Percentiles rank a stretch among this genome's conserved stretches.
phyloP scores from a whole-genome alignment of 2,113 vertebrate genomes.

The Hyperoodon ampullatus region DNA sequence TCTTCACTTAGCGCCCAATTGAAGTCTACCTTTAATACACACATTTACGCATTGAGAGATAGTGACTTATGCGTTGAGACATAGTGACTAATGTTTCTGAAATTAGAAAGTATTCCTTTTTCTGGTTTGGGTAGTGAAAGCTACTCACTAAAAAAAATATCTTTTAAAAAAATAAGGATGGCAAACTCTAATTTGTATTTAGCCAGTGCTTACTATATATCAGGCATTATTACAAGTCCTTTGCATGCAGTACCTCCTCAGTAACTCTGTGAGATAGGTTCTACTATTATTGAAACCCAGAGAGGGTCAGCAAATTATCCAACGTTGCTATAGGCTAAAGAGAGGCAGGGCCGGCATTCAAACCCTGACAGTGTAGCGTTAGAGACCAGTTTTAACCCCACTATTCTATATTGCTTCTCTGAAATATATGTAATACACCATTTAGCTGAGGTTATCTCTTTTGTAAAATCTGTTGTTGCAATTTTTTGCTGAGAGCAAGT shows the following conservation, averaged over 20 bases:
- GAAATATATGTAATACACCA: background rate
- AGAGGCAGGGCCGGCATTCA: background rate
- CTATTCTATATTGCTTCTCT: background rate
- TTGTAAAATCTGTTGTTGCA: background rate
- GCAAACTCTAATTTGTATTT: background rate
- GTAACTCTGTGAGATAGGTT: background rate
- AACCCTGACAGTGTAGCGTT: background rate
- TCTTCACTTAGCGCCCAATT: background rate
- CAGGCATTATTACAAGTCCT: background rate
- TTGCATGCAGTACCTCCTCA: background rate
- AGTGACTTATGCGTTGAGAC: background rate
- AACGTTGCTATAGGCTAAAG: background rate
- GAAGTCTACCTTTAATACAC: background rate
- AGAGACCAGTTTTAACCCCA: background rate
- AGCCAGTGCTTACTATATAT: background rate
- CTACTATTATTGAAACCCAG: background rate
- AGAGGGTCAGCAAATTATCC: background rate
- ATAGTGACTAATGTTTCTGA: background rate
- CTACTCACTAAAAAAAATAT: background rate
- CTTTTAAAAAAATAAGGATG: background rate
- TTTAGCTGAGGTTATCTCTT: background rate
- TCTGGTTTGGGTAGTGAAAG: slow-evolving; percentile 10
- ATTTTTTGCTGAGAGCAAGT: slow-evolving; percentile 1
- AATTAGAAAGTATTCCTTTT: background rate
- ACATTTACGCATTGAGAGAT: background rate